A percentile compares a stretch with the other conserved stretches of the same genome.
Evolutionary conservation across 2,888 invertebrate species (phyloP).

Genomic region (Cataglyphis cursor): DNA sequence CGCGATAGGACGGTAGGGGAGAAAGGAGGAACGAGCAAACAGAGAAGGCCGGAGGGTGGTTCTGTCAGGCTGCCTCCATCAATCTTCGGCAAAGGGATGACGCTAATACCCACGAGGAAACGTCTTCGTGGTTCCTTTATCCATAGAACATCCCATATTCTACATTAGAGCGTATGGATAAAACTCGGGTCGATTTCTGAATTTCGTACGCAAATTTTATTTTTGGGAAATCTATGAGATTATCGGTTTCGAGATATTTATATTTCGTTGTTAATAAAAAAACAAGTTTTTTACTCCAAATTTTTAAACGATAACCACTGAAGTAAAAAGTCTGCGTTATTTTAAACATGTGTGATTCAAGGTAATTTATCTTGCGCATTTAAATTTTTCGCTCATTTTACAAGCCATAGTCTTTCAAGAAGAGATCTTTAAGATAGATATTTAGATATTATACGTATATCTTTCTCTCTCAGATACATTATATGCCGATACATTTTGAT

Average conservation of each 20-base stretch:
- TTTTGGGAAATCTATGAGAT: background rate
- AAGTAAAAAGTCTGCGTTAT: background rate
- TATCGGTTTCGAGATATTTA: background rate
- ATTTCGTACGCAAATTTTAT: conserved; percentile 46
- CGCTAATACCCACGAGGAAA: conserved; percentile 82
- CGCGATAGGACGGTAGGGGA: conserved; percentile 30
- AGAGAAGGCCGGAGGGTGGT: conserved; percentile 63
- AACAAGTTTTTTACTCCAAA: background rate
- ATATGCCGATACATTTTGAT: background rate
- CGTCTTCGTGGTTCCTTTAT: conserved; percentile 78
- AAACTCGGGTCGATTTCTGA: conserved; percentile 69
- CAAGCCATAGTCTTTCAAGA: background rate
- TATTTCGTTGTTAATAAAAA: conserved; percentile 1
- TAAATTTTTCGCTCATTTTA: background rate
- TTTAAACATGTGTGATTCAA: background rate
- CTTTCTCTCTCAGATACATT: background rate
- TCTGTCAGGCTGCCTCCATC: conserved; percentile 81
- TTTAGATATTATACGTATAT: background rate
- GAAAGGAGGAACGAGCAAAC: conserved; percentile 54
- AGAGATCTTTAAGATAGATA: too few relatives aligned
- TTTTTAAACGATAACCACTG: background rate
- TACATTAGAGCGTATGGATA: conserved; percentile 71
- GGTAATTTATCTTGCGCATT: background rate
- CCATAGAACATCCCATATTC: conserved; percentile 67
- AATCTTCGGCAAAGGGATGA: conserved; percentile 85